Percentiles rank a stretch among this genome's conserved stretches.
Evolutionary conservation across 2,113 vertebrate species (phyloP).

Genomic region (Phycodurus eques): DNA sequence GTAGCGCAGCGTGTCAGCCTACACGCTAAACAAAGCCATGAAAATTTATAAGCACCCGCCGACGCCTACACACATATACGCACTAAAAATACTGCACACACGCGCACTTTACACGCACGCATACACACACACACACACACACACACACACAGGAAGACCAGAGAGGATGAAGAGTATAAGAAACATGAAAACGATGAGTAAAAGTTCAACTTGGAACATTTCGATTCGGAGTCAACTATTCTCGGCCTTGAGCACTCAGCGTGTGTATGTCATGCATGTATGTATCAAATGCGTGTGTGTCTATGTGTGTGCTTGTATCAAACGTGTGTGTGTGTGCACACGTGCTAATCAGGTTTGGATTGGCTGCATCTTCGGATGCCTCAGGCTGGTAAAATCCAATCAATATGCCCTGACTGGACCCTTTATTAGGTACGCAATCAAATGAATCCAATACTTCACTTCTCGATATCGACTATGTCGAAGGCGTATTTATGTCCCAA

Average conservation of each 20-base stretch:
- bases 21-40: constrained; percentile 74
- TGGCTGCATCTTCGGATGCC: neutral
- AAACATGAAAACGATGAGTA: neutral
- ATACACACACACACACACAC: constrained; percentile 8
- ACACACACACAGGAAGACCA: neutral
- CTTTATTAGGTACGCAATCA: neutral
- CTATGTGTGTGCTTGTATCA: neutral
- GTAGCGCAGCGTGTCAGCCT: constrained; percentile 62
- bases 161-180: neutral
- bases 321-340: neutral
- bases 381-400: neutral
- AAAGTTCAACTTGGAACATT: neutral
- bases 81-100: constrained; percentile 68
- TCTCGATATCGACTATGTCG: neutral
- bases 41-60: constrained; percentile 73
- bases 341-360: neutral
- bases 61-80: constrained; percentile 67
- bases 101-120: constrained; percentile 46
- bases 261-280: neutral
- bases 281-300: neutral
- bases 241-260: neutral
- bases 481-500: neutral
- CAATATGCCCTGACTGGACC: neutral
- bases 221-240: neutral
- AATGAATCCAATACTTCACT: neutral